These are phyloP conservation scores for Eilema sororculum DNA, from an alignment of 2,888 invertebrate species.

Conservation along the genomic window DNA sequence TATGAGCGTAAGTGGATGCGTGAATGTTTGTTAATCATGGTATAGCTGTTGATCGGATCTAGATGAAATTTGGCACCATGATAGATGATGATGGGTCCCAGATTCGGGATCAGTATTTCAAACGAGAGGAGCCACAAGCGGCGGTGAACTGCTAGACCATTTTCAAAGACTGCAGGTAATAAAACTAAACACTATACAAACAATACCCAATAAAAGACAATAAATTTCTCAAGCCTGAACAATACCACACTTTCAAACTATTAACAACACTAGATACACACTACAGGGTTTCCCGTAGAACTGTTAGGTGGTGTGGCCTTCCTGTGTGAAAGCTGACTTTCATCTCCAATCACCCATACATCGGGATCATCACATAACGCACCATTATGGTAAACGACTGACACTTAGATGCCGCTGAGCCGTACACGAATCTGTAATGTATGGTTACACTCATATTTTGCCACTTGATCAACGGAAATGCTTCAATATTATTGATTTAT, in stretches of 20 bases:
- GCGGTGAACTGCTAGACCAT: no score
- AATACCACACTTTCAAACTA: constrained; percentile 59
- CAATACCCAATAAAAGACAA: neutral
- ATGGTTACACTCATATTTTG: constrained; percentile 17
- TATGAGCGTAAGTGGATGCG: no score
- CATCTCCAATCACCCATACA: constrained; percentile 51
- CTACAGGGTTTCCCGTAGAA: constrained; percentile 46
- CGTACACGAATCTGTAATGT: constrained; percentile 13
- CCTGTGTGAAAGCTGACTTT: constrained; percentile 66
- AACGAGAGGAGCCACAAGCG: no score
- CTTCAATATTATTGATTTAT: constrained; percentile 5
- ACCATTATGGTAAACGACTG: constrained; percentile 44
- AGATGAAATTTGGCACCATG: no score
- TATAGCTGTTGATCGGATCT: no score
- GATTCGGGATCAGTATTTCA: no score
- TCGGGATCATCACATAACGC: constrained; percentile 46
- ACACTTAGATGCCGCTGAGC: constrained; percentile 22
- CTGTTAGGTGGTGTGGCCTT: constrained; percentile 57
- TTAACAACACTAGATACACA: constrained; percentile 52
- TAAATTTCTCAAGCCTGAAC: neutral
- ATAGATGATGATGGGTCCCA: no score
- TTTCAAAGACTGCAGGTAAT: no score
- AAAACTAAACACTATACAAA: neutral
- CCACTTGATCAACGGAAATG: constrained; percentile 9
- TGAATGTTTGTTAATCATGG: no score